These are phyloP conservation scores for Drosophila basisetae DNA, from an alignment of 2,888 invertebrate genomes.

Conservation along the genomic window DNA sequence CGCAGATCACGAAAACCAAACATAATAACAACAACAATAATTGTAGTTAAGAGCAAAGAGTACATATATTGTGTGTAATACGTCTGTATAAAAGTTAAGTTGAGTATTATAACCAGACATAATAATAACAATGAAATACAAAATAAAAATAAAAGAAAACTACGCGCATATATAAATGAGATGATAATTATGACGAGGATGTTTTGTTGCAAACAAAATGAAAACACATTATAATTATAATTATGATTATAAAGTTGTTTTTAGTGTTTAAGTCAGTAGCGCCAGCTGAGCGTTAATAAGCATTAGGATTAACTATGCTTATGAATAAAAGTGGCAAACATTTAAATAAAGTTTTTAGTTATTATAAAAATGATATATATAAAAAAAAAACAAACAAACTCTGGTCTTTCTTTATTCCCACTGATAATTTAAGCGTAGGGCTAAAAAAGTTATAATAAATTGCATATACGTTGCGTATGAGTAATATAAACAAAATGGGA, in stretches of 20 bases:
- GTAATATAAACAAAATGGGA: slow-evolving; percentile 49
- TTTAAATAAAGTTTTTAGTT: slow-evolving; percentile 78
- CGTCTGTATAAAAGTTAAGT: slow-evolving; percentile 55
- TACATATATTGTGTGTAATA: slow-evolving; percentile 43
- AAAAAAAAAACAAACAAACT: slow-evolving; percentile 22
- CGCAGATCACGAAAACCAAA: slow-evolving; percentile 18
- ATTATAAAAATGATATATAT: slow-evolving; percentile 76
- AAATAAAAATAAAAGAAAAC: slow-evolving; percentile 22
- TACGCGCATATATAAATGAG: slow-evolving; percentile 32
- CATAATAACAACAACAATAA: slow-evolving; percentile 48
- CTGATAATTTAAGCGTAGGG: slow-evolving; percentile 15
- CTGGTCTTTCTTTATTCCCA: slow-evolving; percentile 19
- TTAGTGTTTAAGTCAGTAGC: slow-evolving; percentile 76
- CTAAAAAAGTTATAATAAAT: slow-evolving; percentile 56
- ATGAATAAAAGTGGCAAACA: slow-evolving; percentile 58
- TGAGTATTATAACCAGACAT: slow-evolving; percentile 64
- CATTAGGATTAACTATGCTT: slow-evolving; percentile 63
- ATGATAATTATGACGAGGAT: slow-evolving; percentile 27
- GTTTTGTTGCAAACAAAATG: slow-evolving; percentile 75
- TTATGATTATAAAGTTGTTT: slow-evolving; percentile 73
- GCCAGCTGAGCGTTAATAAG: slow-evolving; percentile 71
- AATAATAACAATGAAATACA: slow-evolving; percentile 41
- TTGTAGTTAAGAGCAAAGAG: slow-evolving; percentile 66
- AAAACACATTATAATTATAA: slow-evolving; percentile 61
- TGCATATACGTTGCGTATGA: slow-evolving; percentile 56